These are phyloP conservation scores for Poecilus cupreus DNA, from an alignment of 2,888 invertebrate species.

Conservation along the genomic window DNA sequence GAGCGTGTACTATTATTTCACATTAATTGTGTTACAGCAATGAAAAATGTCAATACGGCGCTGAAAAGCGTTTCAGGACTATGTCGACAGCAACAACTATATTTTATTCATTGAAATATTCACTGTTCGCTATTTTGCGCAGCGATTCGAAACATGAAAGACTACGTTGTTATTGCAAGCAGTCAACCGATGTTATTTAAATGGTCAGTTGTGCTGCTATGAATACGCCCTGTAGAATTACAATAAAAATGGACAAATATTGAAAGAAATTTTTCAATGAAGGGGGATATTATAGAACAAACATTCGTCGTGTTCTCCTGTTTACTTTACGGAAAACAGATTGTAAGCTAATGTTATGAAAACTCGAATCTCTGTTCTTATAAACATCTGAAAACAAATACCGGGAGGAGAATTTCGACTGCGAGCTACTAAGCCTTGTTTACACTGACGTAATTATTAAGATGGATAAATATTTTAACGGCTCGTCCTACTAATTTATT, in stretches of 20 bases:
- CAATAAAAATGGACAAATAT: conserved; percentile 54
- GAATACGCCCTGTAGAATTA: conserved; percentile 17
- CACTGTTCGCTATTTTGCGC: conserved; percentile 30
- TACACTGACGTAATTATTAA: conserved; percentile 15
- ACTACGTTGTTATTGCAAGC: conserved; percentile 32
- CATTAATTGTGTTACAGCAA: too few species aligned
- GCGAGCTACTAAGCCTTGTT: neutral
- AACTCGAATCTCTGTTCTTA: conserved; percentile 43
- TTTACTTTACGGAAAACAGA: conserved; percentile 35
- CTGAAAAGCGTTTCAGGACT: too few species aligned
- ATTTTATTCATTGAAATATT: conserved; percentile 32
- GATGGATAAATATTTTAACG: conserved; percentile 36
- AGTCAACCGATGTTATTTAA: conserved; percentile 38
- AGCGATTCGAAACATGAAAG: conserved; percentile 2
- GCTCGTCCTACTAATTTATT: conserved; percentile 16
- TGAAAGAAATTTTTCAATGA: conserved; percentile 38
- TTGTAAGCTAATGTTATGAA: conserved; percentile 53
- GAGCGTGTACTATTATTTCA: too few species aligned
- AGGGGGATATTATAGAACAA: conserved; percentile 36
- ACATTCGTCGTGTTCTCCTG: conserved; percentile 32
- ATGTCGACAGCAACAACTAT: too few species aligned
- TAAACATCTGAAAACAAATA: conserved; percentile 43
- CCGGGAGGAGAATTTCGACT: neutral
- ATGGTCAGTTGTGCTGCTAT: conserved; percentile 15
- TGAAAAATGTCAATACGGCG: too few species aligned